Base-by-base conservation (phyloP, 2,888 invertebrate species). In the Smittia aterrima region DNA sequence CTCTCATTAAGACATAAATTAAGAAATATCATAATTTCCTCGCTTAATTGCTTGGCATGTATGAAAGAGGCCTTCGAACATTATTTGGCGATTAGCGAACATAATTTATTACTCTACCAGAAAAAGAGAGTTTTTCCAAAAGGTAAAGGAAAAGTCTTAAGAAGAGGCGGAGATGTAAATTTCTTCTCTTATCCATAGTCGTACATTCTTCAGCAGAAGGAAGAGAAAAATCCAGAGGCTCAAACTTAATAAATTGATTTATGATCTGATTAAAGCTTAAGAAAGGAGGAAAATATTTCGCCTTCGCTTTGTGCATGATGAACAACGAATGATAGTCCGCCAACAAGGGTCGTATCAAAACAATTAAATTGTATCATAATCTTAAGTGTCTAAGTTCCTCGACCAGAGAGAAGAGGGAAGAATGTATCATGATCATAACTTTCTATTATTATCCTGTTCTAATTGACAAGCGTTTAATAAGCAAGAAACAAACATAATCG, bases 401-500 rank as follows among this genome's bases (percentile, higher is more conserved):
- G 58, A n/a, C 16, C 20, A 64, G 9, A 18, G 18, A 11, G 58
- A 22, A 11, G 16, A 25, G 13, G 64, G 25, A 27, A 24, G 27
- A 24, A 64, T 27, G 64, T 27, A 58, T 72, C 32, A 70, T 54
- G 27, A 62, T 72, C 72, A 62, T 72, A 72, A 72, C 72, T 72
- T 72, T 72, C 72, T 72, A 74, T 66, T 66, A 74, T 74, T 74
- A 66, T 74, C 74, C 74, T 24, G 47, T 27, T 41, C 64, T 74
- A 74, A 74, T 74, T 74, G 74, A 66, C 74, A 74, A 58, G 22
- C 74, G 62, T 66, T 64, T 66, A 53, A 66, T 72, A 72, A 62
- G 47, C 41, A 53, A 9, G 70, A 70, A 68, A 67, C 47, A 53
- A 25, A 47, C 70, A 70, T 70, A 70, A 54, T 70, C 70, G 24